These are phyloP conservation scores for Bombus terrestris DNA, from an alignment of 1,140 invertebrate species.

Conservation along the genomic window DNA sequence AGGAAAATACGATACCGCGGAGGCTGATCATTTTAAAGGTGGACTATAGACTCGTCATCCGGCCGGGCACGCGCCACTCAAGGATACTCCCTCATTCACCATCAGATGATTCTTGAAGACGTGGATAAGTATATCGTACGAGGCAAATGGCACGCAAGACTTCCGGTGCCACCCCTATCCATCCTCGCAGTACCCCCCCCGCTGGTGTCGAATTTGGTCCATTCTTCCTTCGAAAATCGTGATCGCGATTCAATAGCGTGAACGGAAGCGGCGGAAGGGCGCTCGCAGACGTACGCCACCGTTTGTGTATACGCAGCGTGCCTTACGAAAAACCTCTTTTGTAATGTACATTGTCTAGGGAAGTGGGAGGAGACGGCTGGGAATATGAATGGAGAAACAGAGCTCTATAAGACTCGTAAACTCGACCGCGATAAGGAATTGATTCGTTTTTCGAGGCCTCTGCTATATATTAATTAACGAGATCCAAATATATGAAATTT, in stretches of 20 bases:
- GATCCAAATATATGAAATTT: too few relatives aligned
- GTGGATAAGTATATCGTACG: constrained; percentile 74
- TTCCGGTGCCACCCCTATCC: constrained; percentile 74
- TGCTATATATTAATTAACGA: neutral
- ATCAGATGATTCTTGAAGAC: constrained; percentile 75
- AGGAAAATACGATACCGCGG: constrained; percentile 31
- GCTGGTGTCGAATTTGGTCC: constrained; percentile 71
- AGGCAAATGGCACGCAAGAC: constrained; percentile 81
- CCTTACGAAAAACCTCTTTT: constrained; percentile 62
- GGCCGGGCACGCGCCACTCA: constrained; percentile 78
- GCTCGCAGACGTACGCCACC: constrained; percentile 43
- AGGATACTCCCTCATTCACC: constrained; percentile 72
- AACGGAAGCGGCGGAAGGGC: constrained; percentile 73
- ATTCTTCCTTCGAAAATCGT: constrained; percentile 72
- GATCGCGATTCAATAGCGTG: constrained; percentile 70
- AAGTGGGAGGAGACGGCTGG: constrained; percentile 45
- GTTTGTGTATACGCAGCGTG: constrained; percentile 25
- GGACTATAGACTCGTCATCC: constrained; percentile 47
- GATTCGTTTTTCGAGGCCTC: too few relatives aligned
- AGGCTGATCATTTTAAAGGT: constrained; percentile 38
- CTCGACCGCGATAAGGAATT: neutral
- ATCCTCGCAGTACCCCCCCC: constrained; percentile 53
- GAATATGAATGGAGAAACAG: neutral
- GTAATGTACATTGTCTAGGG: constrained; percentile 69
- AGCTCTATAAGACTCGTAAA: neutral